Base-by-base conservation (phyloP, 2,113 vertebrate species). In the Ranitomeya variabilis region DNA sequence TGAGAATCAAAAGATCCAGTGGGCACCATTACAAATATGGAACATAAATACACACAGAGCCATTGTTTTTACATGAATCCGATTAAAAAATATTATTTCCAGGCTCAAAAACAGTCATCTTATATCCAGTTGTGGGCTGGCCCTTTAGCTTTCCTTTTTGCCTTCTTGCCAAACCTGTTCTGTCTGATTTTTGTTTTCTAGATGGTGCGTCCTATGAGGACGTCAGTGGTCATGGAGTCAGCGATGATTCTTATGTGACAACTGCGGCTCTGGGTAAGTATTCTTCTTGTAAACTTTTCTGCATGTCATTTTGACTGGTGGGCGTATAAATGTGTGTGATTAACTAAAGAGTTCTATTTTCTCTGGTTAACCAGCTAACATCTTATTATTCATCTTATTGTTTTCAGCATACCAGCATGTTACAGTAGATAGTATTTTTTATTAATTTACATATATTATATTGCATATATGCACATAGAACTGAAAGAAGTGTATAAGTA, bases 191-290 rank as follows among this genome's bases (percentile, higher is more conserved):
- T 89, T 91, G 66, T 54, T 74, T 81, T 90, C n/a, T 94, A 99
- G 98, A 96, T 92, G 94, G 96, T 23, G 94, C 94, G 78, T 99
- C 97, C 87, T 97, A 96, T 90, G 98, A 99, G 93, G 97, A 99
- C 87, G 94, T 99, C 91, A 95, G 95, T 81, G 94, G 95, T 85
- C 85, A 95, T 93, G 91, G 94, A 93, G 93, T 96, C 95, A 93
- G 94, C 90, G 97, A 98, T 87, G 97, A 98, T 90, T 96, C 96
- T 88, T 95, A 95, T 93, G 94, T 93, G 89, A 94, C 94, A 92
- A 94, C 95, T 19, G 96, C 95, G 93, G 93, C 94, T 94, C 97
- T 97, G 93, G 98, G 98, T 99, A 95, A 97, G 15, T 84, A 55
- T 55, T 26, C n/a, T 16, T 69, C 10, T 26, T 31, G 12, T 18